These are phyloP conservation scores for Gymnoscopelus braueri DNA, from an alignment of 2,797 vertebrate genomes.

Conservation along the genomic window DNA sequence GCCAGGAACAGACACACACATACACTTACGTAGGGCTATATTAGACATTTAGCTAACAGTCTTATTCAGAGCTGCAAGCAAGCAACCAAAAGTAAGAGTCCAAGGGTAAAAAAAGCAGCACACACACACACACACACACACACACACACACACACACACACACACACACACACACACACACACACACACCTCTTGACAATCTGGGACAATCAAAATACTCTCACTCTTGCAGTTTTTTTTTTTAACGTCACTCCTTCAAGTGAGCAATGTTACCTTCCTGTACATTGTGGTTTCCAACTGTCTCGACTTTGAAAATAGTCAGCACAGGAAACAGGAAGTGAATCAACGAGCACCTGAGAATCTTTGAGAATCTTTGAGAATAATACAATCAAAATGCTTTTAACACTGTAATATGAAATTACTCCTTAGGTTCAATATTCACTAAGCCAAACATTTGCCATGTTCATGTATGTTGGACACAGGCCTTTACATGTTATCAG, in stretches of 20 bases:
- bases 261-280: slow-evolving; percentile 25
- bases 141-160: no score
- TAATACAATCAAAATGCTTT: not conserved
- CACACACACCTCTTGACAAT: no score
- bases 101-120: no score
- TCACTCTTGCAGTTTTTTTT: not conserved
- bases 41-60: no score
- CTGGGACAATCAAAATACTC: not conserved
- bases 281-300: slow-evolving; percentile 76
- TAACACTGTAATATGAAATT: not conserved
- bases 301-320: slow-evolving; percentile 68
- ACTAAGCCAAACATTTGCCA: not conserved
- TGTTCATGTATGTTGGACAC: not conserved
- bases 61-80: no score
- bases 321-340: slow-evolving; percentile 86
- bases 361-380: slow-evolving; percentile 27
- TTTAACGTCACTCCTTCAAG: not conserved
- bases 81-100: no score
- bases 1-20: slow-evolving; percentile 16
- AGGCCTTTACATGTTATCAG: not conserved
- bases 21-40: not conserved
- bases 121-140: no score
- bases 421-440: not conserved
- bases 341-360: slow-evolving; percentile 47
- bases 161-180: no score